Evolutionary conservation across 2,113 vertebrate species (phyloP), one percentile per base, ranked within the genome.

Genomic region (Orycteropus afer): DNA sequence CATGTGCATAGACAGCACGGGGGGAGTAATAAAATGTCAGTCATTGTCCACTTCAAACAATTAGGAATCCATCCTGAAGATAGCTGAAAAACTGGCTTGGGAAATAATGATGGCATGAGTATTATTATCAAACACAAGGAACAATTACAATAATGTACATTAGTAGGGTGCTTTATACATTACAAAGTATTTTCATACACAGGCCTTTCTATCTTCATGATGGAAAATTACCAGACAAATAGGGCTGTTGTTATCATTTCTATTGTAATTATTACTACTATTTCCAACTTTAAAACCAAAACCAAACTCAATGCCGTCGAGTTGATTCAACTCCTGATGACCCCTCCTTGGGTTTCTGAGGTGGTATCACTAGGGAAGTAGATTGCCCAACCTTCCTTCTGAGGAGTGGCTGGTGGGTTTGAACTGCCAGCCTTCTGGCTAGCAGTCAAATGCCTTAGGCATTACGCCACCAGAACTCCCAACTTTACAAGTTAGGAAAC

Each of bases 21-120:
- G 5, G 10, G 5, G 4, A 13, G 85, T 53, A 47, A 67, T 67
- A 63, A 92, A 97, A 77, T 32, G 61, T 45, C 88, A 65, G 55
- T 73, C 84, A 49, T 83, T 90, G 85, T 80, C 86, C 61, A 40
- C 71, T 82, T 76, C 63, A 91, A 94, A 95, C 74, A 94, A 89
- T 59, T 93, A n/a, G 53, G 74, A 90, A 92, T 45, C 53, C 37
- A 45, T 40, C 59, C 27, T 8, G 7, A 67, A 29, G 59, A 20
- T 1, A 32, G 84, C 0, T 32, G 20, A 86, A 85, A 87, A 85
- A 51, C 18, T 74, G 53, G 22, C 63, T 32, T 69, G 40, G 27
- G 40, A 91, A 80, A 69, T 12, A 69, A 87, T 20, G 78, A 20
- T 23, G 29, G 55, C 10, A 37, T 7, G 17, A 63, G 40, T 47